Evolutionary conservation across 2,113 vertebrate species (phyloP), one percentile per base, ranked within the genome.

Genomic region (Ailuropoda melanoleuca): DNA sequence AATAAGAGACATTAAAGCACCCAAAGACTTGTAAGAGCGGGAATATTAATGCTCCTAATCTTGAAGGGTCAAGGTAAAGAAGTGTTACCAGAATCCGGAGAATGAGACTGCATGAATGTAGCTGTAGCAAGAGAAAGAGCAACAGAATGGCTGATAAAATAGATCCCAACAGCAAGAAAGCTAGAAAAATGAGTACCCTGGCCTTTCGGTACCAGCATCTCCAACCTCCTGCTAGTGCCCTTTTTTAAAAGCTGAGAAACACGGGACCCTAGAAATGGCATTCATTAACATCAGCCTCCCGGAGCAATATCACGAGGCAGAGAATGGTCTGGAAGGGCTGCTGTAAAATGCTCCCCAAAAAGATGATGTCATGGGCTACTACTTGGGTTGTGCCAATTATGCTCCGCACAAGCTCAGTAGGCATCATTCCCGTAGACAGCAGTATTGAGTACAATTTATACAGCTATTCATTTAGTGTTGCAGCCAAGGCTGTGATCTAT

Each of bases 341-440:
- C 18, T 55, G 0, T 66, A 43, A 75, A 81, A 15, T 23, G 43
- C 5, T 77, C 11, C 46, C 4, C 39, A 39, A 39, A 43, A 84
- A 68, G 12, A 74, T 34, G 23, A 53, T 31, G 4, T 50, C n/a
- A 19, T 94, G 6, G 4, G 29, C 4, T 56, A 6, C 26, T 17
- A 7, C 4, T 3, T 18, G 50, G 0, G 24, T 3, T 34, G 4
- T 34, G 10, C 21, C 8, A 0, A 1, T 21, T 78, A 18, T 24
- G 29, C 0, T 37, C 10, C 8, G 19, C 13, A n/a, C 6, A 9
- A 3, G 10, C 1, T 4, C 18, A 24, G 4, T 26, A 43, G 39
- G 8, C 31, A 17, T 48, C 19, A 13, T 29, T 60, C 6, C 9
- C 34, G 7, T 4, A 31, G 11, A 15, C 11, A 11, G 4, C 4